A percentile compares a stretch with the other conserved stretches of the same genome.
phyloP scores from a whole-genome alignment of 2,113 vertebrate genomes.

The Antechinus stuartii region DNA sequence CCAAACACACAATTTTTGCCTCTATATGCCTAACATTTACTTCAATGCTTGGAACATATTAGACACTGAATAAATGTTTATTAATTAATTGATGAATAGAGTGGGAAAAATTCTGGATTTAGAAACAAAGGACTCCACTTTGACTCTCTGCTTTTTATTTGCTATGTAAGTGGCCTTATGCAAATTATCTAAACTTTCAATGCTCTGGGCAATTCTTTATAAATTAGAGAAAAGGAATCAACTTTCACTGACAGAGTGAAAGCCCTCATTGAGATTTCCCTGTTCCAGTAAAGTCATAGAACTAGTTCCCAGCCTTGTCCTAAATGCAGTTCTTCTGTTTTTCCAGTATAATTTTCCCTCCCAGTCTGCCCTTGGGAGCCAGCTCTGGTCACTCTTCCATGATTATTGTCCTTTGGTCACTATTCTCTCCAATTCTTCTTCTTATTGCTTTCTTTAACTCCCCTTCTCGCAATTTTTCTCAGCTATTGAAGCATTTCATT shows the following conservation, averaged over 20 bases:
- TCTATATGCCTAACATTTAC: background rate
- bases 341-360: background rate
- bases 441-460: background rate
- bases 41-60: background rate
- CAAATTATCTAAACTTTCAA: background rate
- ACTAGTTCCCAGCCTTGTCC: background rate
- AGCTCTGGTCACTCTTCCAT: background rate
- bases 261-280: background rate
- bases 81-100: background rate
- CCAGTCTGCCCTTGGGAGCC: background rate
- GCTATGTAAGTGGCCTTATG: background rate
- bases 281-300: background rate
- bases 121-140: constrained; percentile 14
- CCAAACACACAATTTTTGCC: background rate
- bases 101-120: background rate
- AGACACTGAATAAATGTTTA: background rate
- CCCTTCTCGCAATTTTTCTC: background rate
- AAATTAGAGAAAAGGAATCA: background rate
- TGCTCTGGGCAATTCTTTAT: background rate
- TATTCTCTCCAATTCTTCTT: background rate
- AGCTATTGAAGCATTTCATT: background rate
- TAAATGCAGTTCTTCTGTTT: background rate
- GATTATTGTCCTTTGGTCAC: background rate
- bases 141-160: constrained; percentile 7
- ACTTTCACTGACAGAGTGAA: background rate